A percentile compares a stretch with the other conserved stretches of the same genome.
Conservation (phyloP, 2,888 invertebrate genomes). For the Pachymerium ferrugineum region DNA sequence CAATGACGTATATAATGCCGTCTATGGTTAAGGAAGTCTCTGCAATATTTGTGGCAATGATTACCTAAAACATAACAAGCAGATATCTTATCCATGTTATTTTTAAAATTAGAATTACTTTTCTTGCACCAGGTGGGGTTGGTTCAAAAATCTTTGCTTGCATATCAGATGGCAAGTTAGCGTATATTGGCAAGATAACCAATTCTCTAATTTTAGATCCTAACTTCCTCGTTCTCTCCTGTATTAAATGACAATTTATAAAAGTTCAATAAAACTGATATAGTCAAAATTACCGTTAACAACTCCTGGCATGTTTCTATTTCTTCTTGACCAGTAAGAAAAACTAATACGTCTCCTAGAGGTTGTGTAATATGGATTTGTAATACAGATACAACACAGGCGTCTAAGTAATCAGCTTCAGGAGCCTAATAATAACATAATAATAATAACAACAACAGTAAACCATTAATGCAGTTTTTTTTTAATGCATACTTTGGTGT, state of each 20-base stretch:
- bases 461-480: not conserved
- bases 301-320: constrained; percentile 53
- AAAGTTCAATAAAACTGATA: not conserved
- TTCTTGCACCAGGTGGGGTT: constrained; percentile 91
- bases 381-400: constrained; percentile 91
- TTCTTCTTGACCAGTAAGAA: constrained; percentile 72
- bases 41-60: constrained; percentile 97
- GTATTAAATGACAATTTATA: constrained; percentile 41
- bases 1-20: constrained; percentile 97
- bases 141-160: constrained; percentile 98
- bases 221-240: constrained; percentile 83
- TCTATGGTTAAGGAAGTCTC: constrained; percentile 99
- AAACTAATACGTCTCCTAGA: constrained; percentile 90
- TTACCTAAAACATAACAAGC: constrained; percentile 57
- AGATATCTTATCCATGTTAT: too few species aligned
- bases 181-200: constrained; percentile 91
- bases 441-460: not conserved
- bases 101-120: too few species aligned
- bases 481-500: constrained; percentile 63
- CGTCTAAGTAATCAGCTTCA: constrained; percentile 97
- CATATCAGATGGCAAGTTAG: constrained; percentile 97
- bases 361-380: constrained; percentile 99
- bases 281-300: constrained; percentile 43
- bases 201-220: constrained; percentile 91
- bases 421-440: constrained; percentile 59